These are phyloP conservation scores for Euzetes globulus DNA, from an alignment of 2,888 invertebrate species.

Conservation along the genomic window DNA sequence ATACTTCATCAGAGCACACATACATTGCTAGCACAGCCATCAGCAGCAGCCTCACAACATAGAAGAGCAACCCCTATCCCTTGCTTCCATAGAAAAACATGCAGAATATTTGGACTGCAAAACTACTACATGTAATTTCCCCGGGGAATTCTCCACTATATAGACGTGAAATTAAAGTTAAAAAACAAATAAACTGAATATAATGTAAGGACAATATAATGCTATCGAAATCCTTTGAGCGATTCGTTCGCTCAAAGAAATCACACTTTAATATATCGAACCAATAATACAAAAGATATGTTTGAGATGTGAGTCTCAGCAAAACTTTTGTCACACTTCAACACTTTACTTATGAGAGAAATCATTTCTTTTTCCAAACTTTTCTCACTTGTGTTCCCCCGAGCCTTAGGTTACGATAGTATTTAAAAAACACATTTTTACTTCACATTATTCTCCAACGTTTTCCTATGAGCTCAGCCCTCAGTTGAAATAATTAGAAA, in stretches of 20 bases:
- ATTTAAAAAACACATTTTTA: slow-evolving; percentile 31
- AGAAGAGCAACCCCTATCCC: slow-evolving; percentile 18
- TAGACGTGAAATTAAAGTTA: slow-evolving; percentile 27
- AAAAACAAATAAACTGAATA: slow-evolving; percentile 28
- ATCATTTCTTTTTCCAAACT: slow-evolving; percentile 1
- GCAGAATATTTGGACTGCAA: slow-evolving; percentile 6
- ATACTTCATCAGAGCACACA: slow-evolving; percentile 11
- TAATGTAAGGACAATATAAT: slow-evolving; percentile 5
- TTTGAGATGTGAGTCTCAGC: neutral
- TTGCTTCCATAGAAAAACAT: slow-evolving; percentile 23
- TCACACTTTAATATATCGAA: neutral
- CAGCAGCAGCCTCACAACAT: neutral
- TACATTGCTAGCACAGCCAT: neutral
- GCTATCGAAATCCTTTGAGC: slow-evolving; percentile 26
- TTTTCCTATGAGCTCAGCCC: neutral
- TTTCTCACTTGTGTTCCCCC: neutral
- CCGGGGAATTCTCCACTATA: slow-evolving; percentile 7
- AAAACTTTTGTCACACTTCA: slow-evolving; percentile 25
- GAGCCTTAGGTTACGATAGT: slow-evolving; percentile 24
- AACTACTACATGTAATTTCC: slow-evolving; percentile 26
- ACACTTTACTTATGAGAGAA: slow-evolving; percentile 11
- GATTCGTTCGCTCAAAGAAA: neutral
- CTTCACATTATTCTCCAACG: slow-evolving; percentile 10
- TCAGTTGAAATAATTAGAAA: slow-evolving; percentile 13
- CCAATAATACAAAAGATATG: neutral